Evolutionary conservation across 2,888 invertebrate genomes (phyloP), one percentile per base, ranked within the genome.

Genomic region (Crepidodera aurea): DNA sequence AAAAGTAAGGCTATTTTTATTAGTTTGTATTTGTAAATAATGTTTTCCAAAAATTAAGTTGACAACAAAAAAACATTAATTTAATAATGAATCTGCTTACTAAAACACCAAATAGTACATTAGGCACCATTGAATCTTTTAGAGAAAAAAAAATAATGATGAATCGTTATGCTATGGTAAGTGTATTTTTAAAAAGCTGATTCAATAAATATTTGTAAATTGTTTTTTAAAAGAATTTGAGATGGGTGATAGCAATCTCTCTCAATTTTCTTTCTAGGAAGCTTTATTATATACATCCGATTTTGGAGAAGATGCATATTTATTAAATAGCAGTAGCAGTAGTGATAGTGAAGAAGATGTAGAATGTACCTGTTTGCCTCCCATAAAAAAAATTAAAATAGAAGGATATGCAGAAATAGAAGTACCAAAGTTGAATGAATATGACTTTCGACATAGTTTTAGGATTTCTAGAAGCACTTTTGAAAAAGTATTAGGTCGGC

Each of bases 401-500:
- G 51, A 64, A 27, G 66, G 64, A 1, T 64, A 62, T 19, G 60
- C 59, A 8, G 64, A 66, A 53, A 15, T 54, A 19, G 56, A 27
- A 18, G 42, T 55, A n/a, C 64, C 66, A 16, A 25, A 25, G 13
- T 51, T 64, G 1, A 44, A 54, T 25, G 64, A 56, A 13, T 48
- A 53, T 16, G 66, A 66, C 13, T 66, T 66, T 25, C 56, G 55
- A 46, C 46, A 60, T 48, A 18, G 48, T 37, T 64, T 66, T 46
- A 55, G 64, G 29, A 57, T 66, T 18, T 50, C 50, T n/a, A 66
- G 48, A 57, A 55, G 58, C 15, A 66, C 66, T n/a, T 66, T 56
- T 44, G 51, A 57, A 7, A 64, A 62, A 55, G 34, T 64, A 44
- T 42, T 51, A 39, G 62, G 66, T 59, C 1, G 27, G 44, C 22